Evolutionary conservation across 1,140 invertebrate genomes (phyloP).

Genomic region (Drosophila kohkoa): DNA sequence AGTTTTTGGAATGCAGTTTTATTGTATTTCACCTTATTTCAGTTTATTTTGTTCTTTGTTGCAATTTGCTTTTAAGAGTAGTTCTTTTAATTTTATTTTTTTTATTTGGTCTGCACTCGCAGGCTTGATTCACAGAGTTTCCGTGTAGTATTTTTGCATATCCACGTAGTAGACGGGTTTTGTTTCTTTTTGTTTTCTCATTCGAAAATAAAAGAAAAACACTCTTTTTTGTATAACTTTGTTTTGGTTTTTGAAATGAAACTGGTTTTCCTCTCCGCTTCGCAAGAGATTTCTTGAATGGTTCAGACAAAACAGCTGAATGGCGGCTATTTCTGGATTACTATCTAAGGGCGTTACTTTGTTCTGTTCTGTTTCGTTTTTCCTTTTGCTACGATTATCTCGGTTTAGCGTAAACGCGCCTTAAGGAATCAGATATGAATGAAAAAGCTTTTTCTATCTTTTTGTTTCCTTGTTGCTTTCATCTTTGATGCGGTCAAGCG

Average conservation of each 20-base stretch:
- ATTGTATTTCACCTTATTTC: conserved; percentile 53
- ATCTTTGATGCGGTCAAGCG: background rate
- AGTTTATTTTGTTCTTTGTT: conserved; percentile 38
- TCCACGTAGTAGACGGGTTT: conserved; percentile 47
- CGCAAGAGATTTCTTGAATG: conserved; percentile 41
- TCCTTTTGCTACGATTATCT: background rate
- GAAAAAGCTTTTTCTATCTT: background rate
- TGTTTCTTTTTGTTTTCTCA: conserved; percentile 29
- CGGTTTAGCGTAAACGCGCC: conserved; percentile 10
- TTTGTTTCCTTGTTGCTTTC: background rate
- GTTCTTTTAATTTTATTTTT: conserved; percentile 26
- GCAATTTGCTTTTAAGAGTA: conserved; percentile 30
- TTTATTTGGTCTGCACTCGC: background rate
- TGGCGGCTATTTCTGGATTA: conserved; percentile 14
- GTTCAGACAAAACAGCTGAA: conserved; percentile 1
- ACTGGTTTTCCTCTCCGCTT: conserved; percentile 46
- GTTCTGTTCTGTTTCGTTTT: background rate
- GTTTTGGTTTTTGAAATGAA: conserved; percentile 69
- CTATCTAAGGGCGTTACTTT: conserved; percentile 23
- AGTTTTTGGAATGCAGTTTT: conserved; percentile 77
- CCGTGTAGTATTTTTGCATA: conserved; percentile 61
- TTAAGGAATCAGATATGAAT: conserved; percentile 13
- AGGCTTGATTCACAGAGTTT: conserved; percentile 60
- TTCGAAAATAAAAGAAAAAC: conserved; percentile 30
- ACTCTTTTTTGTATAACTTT: conserved; percentile 42